Conservation (phyloP, 2,888 invertebrate species). For the Diadegma fenestrale region DNA sequence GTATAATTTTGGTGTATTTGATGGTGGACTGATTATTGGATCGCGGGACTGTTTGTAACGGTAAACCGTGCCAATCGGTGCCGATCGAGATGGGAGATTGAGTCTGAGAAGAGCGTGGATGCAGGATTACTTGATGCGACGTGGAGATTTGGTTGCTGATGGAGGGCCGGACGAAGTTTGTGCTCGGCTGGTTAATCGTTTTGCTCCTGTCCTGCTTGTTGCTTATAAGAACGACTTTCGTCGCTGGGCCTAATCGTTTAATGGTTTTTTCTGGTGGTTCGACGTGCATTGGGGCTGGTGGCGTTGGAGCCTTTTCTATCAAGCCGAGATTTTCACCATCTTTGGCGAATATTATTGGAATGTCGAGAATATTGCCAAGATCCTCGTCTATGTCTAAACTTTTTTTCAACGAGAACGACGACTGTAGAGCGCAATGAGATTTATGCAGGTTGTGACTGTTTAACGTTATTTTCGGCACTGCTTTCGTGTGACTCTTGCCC, state of each 20-base stretch:
- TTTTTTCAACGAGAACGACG: slow-evolving; percentile 67
- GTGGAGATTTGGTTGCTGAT: slow-evolving; percentile 30
- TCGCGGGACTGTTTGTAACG: slow-evolving; percentile 70
- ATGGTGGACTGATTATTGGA: slow-evolving; percentile 74
- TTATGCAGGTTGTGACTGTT: slow-evolving; percentile 71
- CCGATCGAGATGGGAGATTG: slow-evolving; percentile 50
- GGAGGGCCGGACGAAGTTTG: slow-evolving; percentile 68
- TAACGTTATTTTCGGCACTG: slow-evolving; percentile 79
- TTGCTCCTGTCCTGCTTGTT: slow-evolving; percentile 79
- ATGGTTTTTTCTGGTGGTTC: slow-evolving; percentile 41
- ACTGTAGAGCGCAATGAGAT: slow-evolving; percentile 61
- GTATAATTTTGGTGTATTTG: slow-evolving; percentile 86
- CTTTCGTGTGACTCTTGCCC: slow-evolving; percentile 72
- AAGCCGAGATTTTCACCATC: slow-evolving; percentile 85
- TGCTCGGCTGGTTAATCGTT: slow-evolving; percentile 55
- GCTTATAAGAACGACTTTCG: slow-evolving; percentile 81
- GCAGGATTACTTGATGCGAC: slow-evolving; percentile 70
- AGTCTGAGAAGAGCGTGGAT: slow-evolving; percentile 63
- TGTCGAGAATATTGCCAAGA: slow-evolving; percentile 87
- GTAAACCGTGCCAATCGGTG: slow-evolving; percentile 51
- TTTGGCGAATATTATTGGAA: slow-evolving; percentile 89
- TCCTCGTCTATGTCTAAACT: slow-evolving; percentile 79
- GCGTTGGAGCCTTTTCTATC: slow-evolving; percentile 75
- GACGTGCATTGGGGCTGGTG: slow-evolving; percentile 69
- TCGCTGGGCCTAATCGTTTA: slow-evolving; percentile 73